Conservation (phyloP, 2,888 invertebrate species). For the Thysanoteuthis rhombus region DNA sequence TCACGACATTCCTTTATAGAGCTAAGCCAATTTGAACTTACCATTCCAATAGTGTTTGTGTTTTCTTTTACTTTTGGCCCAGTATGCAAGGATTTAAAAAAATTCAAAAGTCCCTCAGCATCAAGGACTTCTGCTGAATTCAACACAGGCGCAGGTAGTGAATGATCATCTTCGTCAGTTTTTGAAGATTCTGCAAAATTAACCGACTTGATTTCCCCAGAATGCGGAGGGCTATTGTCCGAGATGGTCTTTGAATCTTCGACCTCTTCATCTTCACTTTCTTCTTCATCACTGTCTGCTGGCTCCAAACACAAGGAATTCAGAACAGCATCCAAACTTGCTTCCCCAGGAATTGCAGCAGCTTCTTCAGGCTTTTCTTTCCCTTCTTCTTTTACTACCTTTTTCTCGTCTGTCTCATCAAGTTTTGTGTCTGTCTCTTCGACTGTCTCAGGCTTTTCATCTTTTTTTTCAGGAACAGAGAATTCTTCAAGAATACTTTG, state of each 20-base stretch:
- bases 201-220: not conserved
- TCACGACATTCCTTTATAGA: too few relatives aligned
- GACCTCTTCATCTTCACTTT: conserved; percentile 29
- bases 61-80: conserved; percentile 59
- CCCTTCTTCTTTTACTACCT: conserved; percentile 37
- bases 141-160: not conserved
- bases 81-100: conserved; percentile 47
- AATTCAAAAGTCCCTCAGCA: conserved; percentile 51
- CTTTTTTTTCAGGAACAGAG: not conserved
- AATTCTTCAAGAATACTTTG: not conserved
- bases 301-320: conserved; percentile 1
- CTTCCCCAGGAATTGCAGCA: not conserved
- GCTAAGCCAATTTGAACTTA: too few relatives aligned
- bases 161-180: not conserved
- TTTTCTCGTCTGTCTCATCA: conserved; percentile 36
- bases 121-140: conserved; percentile 41
- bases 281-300: conserved; percentile 34
- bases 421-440: conserved; percentile 19
- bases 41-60: conserved; percentile 84
- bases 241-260: not conserved
- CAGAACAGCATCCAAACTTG: not conserved
- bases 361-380: conserved; percentile 26
- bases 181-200: not conserved
- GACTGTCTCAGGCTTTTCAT: not conserved
- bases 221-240: not conserved